These are phyloP conservation scores for Microvelia longipes DNA, from an alignment of 1,140 invertebrate genomes.

Conservation along the genomic window DNA sequence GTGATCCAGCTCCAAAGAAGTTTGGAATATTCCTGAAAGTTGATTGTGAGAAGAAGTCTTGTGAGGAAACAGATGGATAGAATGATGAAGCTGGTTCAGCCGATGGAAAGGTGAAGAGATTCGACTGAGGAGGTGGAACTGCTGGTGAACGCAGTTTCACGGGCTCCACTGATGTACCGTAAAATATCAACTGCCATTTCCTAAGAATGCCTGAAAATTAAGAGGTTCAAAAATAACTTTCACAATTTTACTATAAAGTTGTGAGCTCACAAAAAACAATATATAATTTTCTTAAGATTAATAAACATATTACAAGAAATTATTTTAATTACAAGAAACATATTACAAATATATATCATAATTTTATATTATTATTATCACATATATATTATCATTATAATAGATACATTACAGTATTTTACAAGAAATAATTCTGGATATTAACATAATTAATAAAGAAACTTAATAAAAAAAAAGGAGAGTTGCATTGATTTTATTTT, in stretches of 20 bases:
- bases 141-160: conserved; percentile 40
- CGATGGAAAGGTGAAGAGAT: conserved; percentile 25
- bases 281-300: not conserved
- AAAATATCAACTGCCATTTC: conserved; percentile 86
- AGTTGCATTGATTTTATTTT: too few species aligned
- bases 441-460: too few species aligned
- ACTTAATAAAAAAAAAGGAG: too few species aligned
- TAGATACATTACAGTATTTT: too few species aligned
- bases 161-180: conserved; percentile 71
- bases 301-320: not conserved
- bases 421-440: too few species aligned
- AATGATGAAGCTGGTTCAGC: conserved; percentile 27
- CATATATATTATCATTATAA: too few species aligned
- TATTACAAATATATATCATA: too few species aligned
- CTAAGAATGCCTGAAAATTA: conserved; percentile 48
- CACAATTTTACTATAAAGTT: too few species aligned
- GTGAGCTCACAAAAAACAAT: too few species aligned
- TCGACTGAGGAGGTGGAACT: conserved; percentile 11
- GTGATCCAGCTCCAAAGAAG: conserved; percentile 23
- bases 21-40: conserved; percentile 24
- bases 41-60: conserved; percentile 15
- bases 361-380: too few species aligned
- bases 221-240: too few species aligned
- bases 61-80: conserved; percentile 8
- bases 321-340: too few species aligned